Evolutionary conservation across 2,113 vertebrate species (phyloP), one percentile per base, ranked within the genome.

Genomic region (Seriola aureovittata): DNA sequence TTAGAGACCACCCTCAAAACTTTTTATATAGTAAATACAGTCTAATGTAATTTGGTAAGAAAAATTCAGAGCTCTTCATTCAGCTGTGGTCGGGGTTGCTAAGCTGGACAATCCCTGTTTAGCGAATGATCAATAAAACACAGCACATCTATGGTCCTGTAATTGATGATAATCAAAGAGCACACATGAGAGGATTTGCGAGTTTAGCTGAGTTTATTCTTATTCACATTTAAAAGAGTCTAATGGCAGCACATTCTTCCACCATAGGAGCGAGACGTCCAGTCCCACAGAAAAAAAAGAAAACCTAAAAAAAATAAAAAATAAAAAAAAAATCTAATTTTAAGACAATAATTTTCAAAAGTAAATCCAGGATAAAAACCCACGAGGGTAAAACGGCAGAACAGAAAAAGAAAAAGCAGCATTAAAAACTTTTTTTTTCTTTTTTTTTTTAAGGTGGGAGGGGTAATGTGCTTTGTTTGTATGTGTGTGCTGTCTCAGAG

Each of bases 181-280:
- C 14, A 74, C 21, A 77, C 19, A 46, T 29, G 29, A 13, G 4
- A 84, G 12, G 11, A 34, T 21, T 17, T 14, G 44, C 11, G 34
- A 67, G 73, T 92, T 90, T 48, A 85, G 50, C 75, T 2, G 55
- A 88, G 80, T 93, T 93, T 91, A 88, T 93, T 93, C 63, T 86
- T 88, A 74, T 93, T 93, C 89, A 92, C 93, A 90, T 92, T 92
- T 80, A 84, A 92, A 91, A 91, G 73, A 90, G 29, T 84, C 78
- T 85, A 72, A 81, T 84, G 84, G 67, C 86, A 83, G 78, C 82
- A 90, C 87, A 82, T 89, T 82, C 75, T 90, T 76, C 75, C 65
- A 88, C 65, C 55, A 34, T 48, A 64, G 48, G 83, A 71, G 72
- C 4, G 66, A 87, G 78, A 83, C 59, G 12, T 72, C 68, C 25